Evolutionary conservation across 1,140 invertebrate genomes (phyloP).

Genomic region (Atopsyche davidsoni): DNA sequence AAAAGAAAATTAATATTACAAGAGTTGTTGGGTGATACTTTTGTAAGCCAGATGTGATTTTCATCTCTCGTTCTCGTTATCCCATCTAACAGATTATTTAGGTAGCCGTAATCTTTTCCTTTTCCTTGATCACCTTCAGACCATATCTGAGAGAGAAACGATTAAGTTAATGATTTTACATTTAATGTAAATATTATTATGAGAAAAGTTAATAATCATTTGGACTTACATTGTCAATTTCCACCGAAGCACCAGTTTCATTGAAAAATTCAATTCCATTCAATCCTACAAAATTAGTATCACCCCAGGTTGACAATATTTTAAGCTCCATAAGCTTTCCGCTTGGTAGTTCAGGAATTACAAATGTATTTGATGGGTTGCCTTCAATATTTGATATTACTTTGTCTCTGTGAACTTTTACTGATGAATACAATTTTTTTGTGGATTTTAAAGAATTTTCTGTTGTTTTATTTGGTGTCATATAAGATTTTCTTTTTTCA

Average conservation of each 20-base stretch:
- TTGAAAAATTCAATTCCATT: conserved; percentile 77
- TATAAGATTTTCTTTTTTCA: not conserved
- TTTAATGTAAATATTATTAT: not conserved
- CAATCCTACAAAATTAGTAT: conserved; percentile 71
- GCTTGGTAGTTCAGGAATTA: conserved; percentile 67
- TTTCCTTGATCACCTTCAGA: conserved; percentile 57
- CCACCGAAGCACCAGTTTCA: conserved; percentile 52
- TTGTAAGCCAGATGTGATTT: conserved; percentile 68
- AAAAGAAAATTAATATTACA: conserved; percentile 55
- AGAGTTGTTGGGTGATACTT: conserved; percentile 51
- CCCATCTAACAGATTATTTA: conserved; percentile 63
- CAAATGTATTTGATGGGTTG: conserved; percentile 14
- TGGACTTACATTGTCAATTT: conserved; percentile 50
- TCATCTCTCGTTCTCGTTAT: conserved; percentile 69
- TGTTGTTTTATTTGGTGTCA: not conserved
- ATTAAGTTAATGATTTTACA: not conserved
- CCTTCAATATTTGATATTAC: too few relatives aligned
- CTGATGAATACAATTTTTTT: not conserved
- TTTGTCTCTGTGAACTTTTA: too few relatives aligned
- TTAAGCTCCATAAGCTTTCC: conserved; percentile 62
- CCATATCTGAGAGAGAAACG: conserved; percentile 43
- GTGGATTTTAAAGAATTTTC: conserved; percentile 2
- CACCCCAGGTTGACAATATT: conserved; percentile 76
- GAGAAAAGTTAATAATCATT: too few relatives aligned
- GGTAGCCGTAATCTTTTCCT: conserved; percentile 35